These are phyloP conservation scores for Porites evermanni DNA, from an alignment of 92 coral and sea anemone species.

Conservation along the genomic window DNA sequence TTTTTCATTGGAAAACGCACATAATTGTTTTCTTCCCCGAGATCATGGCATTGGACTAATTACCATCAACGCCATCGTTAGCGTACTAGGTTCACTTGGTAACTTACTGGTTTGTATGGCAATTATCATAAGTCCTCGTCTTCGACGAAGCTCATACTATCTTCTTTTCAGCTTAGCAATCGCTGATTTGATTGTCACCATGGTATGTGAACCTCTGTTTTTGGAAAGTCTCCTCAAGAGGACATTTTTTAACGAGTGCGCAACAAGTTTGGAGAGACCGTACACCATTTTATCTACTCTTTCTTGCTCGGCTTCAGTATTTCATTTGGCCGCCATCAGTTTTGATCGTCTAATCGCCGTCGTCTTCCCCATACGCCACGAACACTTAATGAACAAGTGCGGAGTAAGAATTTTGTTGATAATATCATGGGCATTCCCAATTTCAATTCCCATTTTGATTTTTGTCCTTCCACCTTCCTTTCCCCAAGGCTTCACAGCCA, in stretches of 20 bases:
- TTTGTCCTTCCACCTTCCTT: neutral
- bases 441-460: neutral
- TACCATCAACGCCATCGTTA: conserved; percentile 25
- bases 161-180: conserved; percentile 54
- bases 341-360: conserved; percentile 56
- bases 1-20: neutral
- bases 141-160: conserved; percentile 46
- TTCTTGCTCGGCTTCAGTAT: conserved; percentile 43
- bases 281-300: conserved; percentile 29
- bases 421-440: conserved; percentile 42
- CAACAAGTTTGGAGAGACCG: conserved; percentile 25
- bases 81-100: conserved; percentile 50
- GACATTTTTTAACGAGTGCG: conserved; percentile 49
- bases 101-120: conserved; percentile 55
- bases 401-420: conserved; percentile 28
- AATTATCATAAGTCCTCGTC: conserved; percentile 29
- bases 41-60: conserved; percentile 22
- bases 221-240: conserved; percentile 12
- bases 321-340: conserved; percentile 60
- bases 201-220: conserved; percentile 46
- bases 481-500: neutral
- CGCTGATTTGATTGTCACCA: conserved; percentile 62
- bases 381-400: conserved; percentile 31
- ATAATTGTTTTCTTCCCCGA: conserved; percentile 14
- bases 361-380: conserved; percentile 37